Percentiles rank a stretch among this genome's conserved stretches.
phyloP scores from a whole-genome alignment of 2,797 vertebrate genomes.

The Muscicapa comitata region DNA sequence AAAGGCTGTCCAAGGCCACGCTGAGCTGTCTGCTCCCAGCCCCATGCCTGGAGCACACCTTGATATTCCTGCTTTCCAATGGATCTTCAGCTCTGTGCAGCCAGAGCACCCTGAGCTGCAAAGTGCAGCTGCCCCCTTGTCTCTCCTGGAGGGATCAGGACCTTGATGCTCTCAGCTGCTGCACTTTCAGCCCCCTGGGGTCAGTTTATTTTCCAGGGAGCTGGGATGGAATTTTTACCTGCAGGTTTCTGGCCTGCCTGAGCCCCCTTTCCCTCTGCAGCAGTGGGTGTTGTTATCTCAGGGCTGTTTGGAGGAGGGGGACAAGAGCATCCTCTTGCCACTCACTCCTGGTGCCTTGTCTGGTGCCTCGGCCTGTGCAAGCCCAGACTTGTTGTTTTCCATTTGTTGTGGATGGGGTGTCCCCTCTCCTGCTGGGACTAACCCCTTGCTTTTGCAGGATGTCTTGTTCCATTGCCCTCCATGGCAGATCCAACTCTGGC shows the following conservation, averaged over 20 bases:
- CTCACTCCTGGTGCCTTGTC: neutral
- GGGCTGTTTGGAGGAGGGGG: neutral
- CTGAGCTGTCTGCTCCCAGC: neutral
- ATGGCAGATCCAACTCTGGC: neutral
- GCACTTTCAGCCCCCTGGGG: neutral
- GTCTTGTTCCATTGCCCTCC: accelerated
- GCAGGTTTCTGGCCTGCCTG: neutral
- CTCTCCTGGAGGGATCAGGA: neutral
- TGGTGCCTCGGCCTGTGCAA: neutral
- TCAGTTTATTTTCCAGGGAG: neutral
- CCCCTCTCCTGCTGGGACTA: neutral
- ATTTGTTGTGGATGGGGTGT: accelerated
- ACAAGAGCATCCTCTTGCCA: neutral
- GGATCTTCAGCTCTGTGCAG: neutral
- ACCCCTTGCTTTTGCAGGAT: neutral
- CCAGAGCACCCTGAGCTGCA: neutral
- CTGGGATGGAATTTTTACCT: neutral
- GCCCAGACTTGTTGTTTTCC: neutral
- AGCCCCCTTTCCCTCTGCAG: accelerated
- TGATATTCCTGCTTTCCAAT: neutral
- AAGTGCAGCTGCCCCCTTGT: neutral
- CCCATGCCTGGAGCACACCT: neutral
- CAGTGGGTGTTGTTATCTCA: neutral
- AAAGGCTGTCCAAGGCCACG: neutral
- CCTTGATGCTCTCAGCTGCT: neutral